These are phyloP conservation scores for Drosophila tanythrix DNA, from an alignment of 2,888 invertebrate genomes.

Conservation along the genomic window DNA sequence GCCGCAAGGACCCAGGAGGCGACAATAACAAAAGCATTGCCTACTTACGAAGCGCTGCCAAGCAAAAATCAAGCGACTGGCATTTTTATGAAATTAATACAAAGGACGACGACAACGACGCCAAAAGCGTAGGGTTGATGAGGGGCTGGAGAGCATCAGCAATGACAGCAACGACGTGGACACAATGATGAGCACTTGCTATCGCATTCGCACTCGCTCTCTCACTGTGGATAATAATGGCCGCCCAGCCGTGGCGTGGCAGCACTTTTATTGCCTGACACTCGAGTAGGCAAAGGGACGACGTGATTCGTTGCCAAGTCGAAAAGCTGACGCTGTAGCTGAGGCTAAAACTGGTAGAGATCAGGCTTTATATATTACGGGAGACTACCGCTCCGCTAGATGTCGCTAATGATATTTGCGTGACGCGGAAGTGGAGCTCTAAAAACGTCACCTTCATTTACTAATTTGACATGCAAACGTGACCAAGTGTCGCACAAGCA, in stretches of 20 bases:
- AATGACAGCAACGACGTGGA: conserved; percentile 51
- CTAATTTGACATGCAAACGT: conserved; percentile 78
- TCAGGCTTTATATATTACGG: conserved; percentile 41
- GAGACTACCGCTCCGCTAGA: conserved; percentile 34
- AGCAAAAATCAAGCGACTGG: conserved; percentile 71
- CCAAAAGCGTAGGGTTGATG: conserved; percentile 1
- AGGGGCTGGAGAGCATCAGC: conserved; percentile 31
- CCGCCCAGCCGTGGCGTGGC: conserved; percentile 40
- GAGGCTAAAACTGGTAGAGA: conserved; percentile 19
- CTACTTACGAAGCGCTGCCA: conserved; percentile 61
- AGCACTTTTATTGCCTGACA: conserved; percentile 66
- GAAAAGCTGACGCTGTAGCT: conserved; percentile 5
- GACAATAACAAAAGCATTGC: conserved; percentile 68
- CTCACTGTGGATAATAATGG: conserved; percentile 48
- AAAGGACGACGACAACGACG: conserved; percentile 46
- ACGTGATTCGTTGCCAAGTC: conserved; percentile 33
- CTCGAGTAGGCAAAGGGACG: conserved; percentile 50
- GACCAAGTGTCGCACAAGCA: conserved; percentile 57
- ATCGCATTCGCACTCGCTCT: conserved; percentile 25
- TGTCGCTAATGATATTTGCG: conserved; percentile 60
- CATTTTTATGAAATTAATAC: conserved; percentile 80
- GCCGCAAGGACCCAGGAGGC: conserved; percentile 52
- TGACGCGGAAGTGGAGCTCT: conserved; percentile 48
- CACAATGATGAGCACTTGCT: conserved; percentile 61
- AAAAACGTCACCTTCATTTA: conserved; percentile 50